phyloP scores from a whole-genome alignment of 1,140 invertebrate genomes.

The Copidosoma floridanum region DNA sequence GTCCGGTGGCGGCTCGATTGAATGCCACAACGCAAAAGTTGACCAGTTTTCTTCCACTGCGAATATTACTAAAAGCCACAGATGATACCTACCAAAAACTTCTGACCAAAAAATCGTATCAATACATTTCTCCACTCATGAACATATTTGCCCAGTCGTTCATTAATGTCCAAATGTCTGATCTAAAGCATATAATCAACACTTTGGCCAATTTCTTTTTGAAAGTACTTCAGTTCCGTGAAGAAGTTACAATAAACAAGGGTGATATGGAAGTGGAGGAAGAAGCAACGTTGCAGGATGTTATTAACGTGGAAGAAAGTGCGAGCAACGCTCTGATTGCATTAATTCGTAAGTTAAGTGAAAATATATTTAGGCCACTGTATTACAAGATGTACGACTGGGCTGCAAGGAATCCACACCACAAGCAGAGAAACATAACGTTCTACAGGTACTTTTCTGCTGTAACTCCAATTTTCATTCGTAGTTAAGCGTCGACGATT shows the following conservation, averaged over 20 bases:
- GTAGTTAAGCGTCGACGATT: neutral
- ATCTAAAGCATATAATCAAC: slow-evolving; percentile 64
- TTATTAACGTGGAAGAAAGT: slow-evolving; percentile 65
- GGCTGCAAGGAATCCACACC: slow-evolving; percentile 65
- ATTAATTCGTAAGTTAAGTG: slow-evolving; percentile 84
- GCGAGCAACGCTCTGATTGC: slow-evolving; percentile 73
- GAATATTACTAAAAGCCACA: slow-evolving; percentile 76
- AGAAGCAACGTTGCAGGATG: slow-evolving; percentile 49
- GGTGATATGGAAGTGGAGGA: slow-evolving; percentile 44
- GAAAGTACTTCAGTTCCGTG: slow-evolving; percentile 71
- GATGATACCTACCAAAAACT: slow-evolving; percentile 66
- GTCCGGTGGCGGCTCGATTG: slow-evolving; percentile 60
- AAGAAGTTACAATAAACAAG: slow-evolving; percentile 43
- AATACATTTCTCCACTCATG: slow-evolving; percentile 70
- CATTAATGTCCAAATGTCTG: slow-evolving; percentile 55
- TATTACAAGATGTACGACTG: slow-evolving; percentile 86
- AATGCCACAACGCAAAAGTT: slow-evolving; percentile 67
- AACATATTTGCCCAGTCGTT: slow-evolving; percentile 72
- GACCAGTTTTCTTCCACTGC: slow-evolving; percentile 65
- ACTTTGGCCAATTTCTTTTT: slow-evolving; percentile 75
- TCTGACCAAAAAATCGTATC: slow-evolving; percentile 59
- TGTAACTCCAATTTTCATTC: neutral
- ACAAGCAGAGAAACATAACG: slow-evolving; percentile 68
- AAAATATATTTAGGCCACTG: slow-evolving; percentile 81
- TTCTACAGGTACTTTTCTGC: slow-evolving; percentile 78